Conservation (phyloP, 2,113 vertebrate species). For the Ptilorrhoa leucosticta region DNA sequence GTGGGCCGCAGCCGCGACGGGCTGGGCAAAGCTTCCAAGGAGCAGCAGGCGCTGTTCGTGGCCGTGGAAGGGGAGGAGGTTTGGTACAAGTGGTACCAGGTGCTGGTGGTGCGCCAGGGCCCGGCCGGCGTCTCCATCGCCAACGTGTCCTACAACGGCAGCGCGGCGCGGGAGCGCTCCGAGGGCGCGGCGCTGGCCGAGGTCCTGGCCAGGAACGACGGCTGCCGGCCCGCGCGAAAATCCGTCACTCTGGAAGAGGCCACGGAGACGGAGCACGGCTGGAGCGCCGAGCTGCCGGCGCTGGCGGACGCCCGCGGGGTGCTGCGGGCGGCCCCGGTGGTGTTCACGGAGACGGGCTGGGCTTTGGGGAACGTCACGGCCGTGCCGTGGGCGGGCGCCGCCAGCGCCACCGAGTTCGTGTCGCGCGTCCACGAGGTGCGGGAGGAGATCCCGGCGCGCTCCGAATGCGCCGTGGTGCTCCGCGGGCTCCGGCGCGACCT, state of each 20-base stretch:
- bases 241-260: background rate
- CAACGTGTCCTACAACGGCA: background rate
- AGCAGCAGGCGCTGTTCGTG: background rate
- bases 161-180: background rate
- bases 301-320: background rate
- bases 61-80: background rate
- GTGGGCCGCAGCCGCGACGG: background rate
- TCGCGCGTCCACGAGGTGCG: rapidly evolving
- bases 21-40: background rate
- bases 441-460: background rate
- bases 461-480: background rate
- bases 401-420: background rate
- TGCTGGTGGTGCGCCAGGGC: background rate
- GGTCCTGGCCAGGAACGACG: rapidly evolving
- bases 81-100: background rate
- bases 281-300: background rate
- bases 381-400: background rate
- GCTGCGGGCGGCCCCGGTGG: rapidly evolving
- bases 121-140: rapidly evolving
- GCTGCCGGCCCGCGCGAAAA: rapidly evolving
- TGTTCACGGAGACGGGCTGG: rapidly evolving
- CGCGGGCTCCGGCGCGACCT: rapidly evolving
- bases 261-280: background rate
- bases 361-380: rapidly evolving
- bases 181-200: rapidly evolving